Evolutionary conservation across 2,797 vertebrate species (phyloP).

Genomic region (Tachyglossus aculeatus): DNA sequence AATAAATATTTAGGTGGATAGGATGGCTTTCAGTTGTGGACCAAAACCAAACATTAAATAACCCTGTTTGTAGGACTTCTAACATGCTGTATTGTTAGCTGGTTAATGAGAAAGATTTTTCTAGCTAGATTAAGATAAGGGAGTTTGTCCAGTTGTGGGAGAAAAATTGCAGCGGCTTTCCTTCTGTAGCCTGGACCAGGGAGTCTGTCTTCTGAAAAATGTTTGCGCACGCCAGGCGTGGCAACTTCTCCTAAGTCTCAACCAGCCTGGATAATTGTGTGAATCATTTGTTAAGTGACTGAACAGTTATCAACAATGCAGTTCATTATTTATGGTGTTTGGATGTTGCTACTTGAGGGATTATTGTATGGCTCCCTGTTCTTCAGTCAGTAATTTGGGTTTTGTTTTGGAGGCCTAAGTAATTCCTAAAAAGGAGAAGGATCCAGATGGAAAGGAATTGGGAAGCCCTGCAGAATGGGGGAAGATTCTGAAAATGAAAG

Average conservation of each 20-base stretch:
- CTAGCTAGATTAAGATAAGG: too few relatives aligned
- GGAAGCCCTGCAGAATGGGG: not conserved
- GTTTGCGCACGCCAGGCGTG: slow-evolving; percentile 33
- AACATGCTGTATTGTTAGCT: too few relatives aligned
- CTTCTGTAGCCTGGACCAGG: slow-evolving; percentile 2
- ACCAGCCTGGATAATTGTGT: slow-evolving; percentile 36
- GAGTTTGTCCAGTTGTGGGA: too few relatives aligned
- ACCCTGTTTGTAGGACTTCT: too few relatives aligned
- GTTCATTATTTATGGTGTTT: slow-evolving; percentile 63
- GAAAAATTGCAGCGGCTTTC: not conserved
- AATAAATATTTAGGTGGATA: too few relatives aligned
- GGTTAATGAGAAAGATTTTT: too few relatives aligned
- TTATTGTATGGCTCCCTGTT: slow-evolving; percentile 53
- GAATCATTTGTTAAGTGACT: slow-evolving; percentile 61
- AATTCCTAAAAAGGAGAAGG: not conserved
- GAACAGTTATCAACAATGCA: slow-evolving; percentile 50
- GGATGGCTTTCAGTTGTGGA: too few relatives aligned
- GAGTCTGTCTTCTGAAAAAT: slow-evolving; percentile 12
- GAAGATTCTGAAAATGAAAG: not conserved
- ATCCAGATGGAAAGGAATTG: slow-evolving; percentile 7
- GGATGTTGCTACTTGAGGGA: slow-evolving; percentile 47
- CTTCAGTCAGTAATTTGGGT: slow-evolving; percentile 44
- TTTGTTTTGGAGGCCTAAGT: slow-evolving; percentile 13
- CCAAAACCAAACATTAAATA: too few relatives aligned
- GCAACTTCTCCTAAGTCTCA: slow-evolving; percentile 45